Conservation (phyloP, 2,888 invertebrate species). For the Lacanobia wlatinum region DNA sequence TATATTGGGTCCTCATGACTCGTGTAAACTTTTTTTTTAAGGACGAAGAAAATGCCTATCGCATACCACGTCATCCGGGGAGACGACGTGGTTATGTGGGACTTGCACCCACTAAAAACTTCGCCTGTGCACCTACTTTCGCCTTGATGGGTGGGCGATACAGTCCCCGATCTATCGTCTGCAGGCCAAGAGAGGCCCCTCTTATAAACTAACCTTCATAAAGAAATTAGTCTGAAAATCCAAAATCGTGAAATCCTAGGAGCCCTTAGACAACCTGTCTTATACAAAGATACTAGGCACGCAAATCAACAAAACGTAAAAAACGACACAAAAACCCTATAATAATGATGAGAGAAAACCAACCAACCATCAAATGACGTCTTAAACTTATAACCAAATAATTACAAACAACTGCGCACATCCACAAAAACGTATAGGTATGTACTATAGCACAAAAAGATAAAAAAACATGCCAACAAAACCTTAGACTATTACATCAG, state of each 20-base stretch:
- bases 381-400: slow-evolving; percentile 74
- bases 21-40: too few species aligned
- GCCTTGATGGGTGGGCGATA: too few species aligned
- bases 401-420: slow-evolving; percentile 64
- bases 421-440: slow-evolving; percentile 42
- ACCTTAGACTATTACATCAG: slow-evolving; percentile 66
- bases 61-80: too few species aligned
- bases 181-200: too few species aligned
- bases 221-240: neutral
- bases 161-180: too few species aligned
- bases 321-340: slow-evolving; percentile 7
- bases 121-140: too few species aligned
- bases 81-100: too few species aligned
- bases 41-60: too few species aligned
- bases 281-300: neutral
- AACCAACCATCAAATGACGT: slow-evolving; percentile 63
- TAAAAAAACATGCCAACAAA: slow-evolving; percentile 59
- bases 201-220: too few species aligned
- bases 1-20: too few species aligned
- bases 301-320: slow-evolving; percentile 19
- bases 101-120: too few species aligned
- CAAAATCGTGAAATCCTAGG: neutral
- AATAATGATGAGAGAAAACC: slow-evolving; percentile 44
- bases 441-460: slow-evolving; percentile 51
- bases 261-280: neutral